Conservation (phyloP, 64 coral and sea anemone species). For the Trachythela sp. region DNA sequence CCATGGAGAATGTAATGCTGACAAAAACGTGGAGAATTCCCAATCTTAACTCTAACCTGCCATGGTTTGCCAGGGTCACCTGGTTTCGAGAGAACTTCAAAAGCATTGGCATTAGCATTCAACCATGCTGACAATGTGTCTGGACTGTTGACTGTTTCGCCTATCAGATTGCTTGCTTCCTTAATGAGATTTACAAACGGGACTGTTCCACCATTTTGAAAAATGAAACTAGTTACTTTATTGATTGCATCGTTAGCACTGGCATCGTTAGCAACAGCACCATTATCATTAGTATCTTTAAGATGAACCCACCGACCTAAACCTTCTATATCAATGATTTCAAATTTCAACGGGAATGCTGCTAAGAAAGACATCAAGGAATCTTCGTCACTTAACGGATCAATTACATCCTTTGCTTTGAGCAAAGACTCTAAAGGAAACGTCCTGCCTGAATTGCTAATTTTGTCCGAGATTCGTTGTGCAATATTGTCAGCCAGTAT, state of each 20-base stretch:
- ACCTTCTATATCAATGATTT: not conserved
- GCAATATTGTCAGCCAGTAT: not conserved
- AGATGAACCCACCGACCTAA: not conserved
- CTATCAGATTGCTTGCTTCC: not conserved
- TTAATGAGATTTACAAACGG: not conserved
- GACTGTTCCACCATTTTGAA: not conserved
- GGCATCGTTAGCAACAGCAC: not conserved
- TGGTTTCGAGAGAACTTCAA: not conserved
- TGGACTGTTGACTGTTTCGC: not conserved
- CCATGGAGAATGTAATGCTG: not conserved
- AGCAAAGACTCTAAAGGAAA: not conserved
- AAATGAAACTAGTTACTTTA: not conserved
- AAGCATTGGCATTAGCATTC: not conserved
- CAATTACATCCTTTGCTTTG: not conserved
- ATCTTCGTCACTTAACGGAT: not conserved
- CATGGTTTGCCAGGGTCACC: not conserved
- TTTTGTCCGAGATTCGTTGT: not conserved
- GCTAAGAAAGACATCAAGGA: not conserved
- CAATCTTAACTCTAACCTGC: not conserved
- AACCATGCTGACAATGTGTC: not conserved
- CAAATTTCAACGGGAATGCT: not conserved
- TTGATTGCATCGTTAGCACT: not conserved
- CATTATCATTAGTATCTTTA: not conserved
- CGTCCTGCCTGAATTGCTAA: not conserved
- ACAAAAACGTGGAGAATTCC: not conserved